phyloP scores from a whole-genome alignment of 1,140 invertebrate species.

The Alviniconcha marisindica region DNA sequence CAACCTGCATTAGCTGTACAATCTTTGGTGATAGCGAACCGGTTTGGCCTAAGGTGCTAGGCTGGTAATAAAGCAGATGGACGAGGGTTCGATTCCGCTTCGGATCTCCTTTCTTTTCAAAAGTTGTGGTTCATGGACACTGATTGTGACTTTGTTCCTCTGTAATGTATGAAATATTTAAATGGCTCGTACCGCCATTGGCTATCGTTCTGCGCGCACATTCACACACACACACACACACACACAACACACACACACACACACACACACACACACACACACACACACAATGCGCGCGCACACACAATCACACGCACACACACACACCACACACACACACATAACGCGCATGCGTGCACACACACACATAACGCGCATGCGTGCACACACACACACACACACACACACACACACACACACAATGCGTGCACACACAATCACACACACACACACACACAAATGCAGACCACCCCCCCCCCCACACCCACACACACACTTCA shows the following conservation, averaged over 20 bases:
- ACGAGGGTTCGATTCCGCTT: no score
- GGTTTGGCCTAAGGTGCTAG: no score
- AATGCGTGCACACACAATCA: constrained; percentile 12
- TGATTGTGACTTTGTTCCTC: no score
- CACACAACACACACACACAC: constrained; percentile 13
- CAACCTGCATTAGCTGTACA: no score
- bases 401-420: constrained; percentile 3
- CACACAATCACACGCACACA: not conserved
- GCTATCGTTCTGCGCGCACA: no score
- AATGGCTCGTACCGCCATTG: no score
- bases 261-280: not conserved
- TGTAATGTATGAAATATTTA: no score
- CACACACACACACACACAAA: not conserved
- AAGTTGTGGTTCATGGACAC: no score
- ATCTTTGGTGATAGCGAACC: no score
- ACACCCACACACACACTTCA: not conserved
- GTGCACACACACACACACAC: not conserved
- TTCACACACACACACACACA: constrained; percentile 1
- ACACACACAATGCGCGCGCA: not conserved
- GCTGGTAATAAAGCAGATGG: no score
- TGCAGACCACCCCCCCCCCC: not conserved
- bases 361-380: not conserved
- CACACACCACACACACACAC: not conserved
- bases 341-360: not conserved
- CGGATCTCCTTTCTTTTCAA: no score